Evolutionary conservation across 2,113 vertebrate genomes (phyloP).

Genomic region (Tachysurus vachellii): DNA sequence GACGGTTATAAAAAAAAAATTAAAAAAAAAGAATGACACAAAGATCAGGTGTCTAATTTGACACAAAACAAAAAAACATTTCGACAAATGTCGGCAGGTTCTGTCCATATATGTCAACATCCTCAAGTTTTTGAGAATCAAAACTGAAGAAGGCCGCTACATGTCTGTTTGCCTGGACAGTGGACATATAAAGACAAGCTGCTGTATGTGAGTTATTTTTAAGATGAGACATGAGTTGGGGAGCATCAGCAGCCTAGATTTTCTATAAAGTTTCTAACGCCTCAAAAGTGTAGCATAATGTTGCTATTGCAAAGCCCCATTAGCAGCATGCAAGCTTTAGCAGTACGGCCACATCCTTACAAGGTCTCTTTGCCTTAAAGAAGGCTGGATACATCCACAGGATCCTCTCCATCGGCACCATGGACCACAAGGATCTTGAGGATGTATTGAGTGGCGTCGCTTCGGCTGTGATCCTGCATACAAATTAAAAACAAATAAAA

Average conservation of each 20-base stretch:
- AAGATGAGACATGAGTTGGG: background rate
- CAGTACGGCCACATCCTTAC: slow-evolving; percentile 30
- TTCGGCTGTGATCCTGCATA: slow-evolving; percentile 33
- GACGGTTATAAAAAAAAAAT: too few species aligned
- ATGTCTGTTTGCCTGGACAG: too few species aligned
- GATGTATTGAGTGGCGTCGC: slow-evolving; percentile 37
- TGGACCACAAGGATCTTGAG: slow-evolving; percentile 46
- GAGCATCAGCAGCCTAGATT: background rate
- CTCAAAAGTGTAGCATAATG: slow-evolving; percentile 40
- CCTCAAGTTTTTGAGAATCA: too few species aligned
- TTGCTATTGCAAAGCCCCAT: slow-evolving; percentile 39
- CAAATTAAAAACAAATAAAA: background rate
- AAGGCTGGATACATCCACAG: slow-evolving; percentile 34
- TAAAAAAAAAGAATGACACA: too few species aligned
- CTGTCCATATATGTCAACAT: too few species aligned
- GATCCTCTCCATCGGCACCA: slow-evolving; percentile 28
- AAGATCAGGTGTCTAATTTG: too few species aligned
- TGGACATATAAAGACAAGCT: background rate
- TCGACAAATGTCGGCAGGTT: too few species aligned
- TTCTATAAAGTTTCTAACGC: slow-evolving; percentile 41
- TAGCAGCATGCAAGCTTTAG: slow-evolving; percentile 43
- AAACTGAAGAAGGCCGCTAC: too few species aligned
- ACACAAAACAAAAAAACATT: too few species aligned
- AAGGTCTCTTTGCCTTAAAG: slow-evolving; percentile 47
- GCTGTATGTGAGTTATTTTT: background rate